Conservation (phyloP, 1,140 invertebrate species). For the Aphaenogaster floridana region DNA sequence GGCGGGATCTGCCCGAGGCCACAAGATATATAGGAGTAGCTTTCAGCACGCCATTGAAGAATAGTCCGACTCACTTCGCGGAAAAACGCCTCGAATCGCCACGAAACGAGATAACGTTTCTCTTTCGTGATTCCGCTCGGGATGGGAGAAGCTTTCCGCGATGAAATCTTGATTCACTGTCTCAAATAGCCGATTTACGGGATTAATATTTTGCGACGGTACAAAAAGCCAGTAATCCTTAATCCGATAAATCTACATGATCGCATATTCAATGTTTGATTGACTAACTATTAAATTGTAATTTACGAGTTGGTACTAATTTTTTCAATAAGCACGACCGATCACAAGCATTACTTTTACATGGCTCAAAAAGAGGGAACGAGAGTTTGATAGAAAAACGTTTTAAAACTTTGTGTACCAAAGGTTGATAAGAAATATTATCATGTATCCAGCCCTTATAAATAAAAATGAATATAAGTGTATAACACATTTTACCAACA, state of each 20-base stretch:
- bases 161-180: conserved; percentile 73
- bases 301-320: background rate
- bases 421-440: background rate
- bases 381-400: background rate
- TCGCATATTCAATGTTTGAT: background rate
- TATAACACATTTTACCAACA: background rate
- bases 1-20: conserved; percentile 81
- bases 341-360: background rate
- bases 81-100: conserved; percentile 72
- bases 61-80: conserved; percentile 75
- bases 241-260: conserved; percentile 10
- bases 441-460: background rate
- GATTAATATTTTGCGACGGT: conserved; percentile 32
- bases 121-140: conserved; percentile 60
- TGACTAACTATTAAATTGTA: background rate
- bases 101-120: conserved; percentile 73
- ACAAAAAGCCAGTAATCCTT: conserved; percentile 9
- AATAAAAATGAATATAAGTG: conserved; percentile 16
- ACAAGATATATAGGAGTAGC: conserved; percentile 80
- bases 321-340: background rate
- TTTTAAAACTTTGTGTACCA: background rate
- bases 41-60: conserved; percentile 79
- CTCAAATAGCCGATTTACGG: conserved; percentile 10
- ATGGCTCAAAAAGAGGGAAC: background rate
- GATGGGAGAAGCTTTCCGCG: conserved; percentile 51